phyloP scores from a whole-genome alignment of 1,140 invertebrate species.

The Papilio helenus region DNA sequence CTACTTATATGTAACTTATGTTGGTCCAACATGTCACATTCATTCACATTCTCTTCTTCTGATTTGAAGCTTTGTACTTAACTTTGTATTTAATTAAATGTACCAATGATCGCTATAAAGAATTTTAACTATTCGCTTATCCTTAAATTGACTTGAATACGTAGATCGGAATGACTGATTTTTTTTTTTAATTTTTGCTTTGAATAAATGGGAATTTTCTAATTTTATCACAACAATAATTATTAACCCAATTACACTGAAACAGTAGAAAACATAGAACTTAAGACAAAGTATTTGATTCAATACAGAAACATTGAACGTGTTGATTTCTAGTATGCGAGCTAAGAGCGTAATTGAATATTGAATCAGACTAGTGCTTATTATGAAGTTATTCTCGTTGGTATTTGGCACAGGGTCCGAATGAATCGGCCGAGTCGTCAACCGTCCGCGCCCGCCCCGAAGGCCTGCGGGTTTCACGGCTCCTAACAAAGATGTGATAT shows the following conservation, averaged over 20 bases:
- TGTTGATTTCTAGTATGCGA: conserved; percentile 36
- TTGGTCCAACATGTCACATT: not conserved
- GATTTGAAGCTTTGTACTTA: not conserved
- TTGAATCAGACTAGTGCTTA: conserved; percentile 36
- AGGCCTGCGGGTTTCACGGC: conserved; percentile 69
- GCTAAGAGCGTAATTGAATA: conserved; percentile 48
- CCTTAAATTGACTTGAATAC: no score
- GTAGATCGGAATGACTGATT: no score
- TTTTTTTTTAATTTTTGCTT: no score
- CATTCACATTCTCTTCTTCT: not conserved
- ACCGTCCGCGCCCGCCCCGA: conserved; percentile 68
- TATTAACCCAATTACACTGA: not conserved
- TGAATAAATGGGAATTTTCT: no score
- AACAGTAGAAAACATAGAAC: not conserved
- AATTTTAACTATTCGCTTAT: no score
- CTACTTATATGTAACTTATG: not conserved
- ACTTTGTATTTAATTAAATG: not conserved
- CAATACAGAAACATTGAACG: conserved; percentile 33
- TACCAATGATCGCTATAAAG: not conserved
- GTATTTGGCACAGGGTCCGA: conserved; percentile 67
- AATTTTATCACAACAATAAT: not conserved
- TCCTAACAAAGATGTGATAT: conserved; percentile 49
- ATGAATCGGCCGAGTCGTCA: conserved; percentile 65
- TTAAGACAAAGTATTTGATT: conserved; percentile 12
- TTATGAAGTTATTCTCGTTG: conserved; percentile 48